Evolutionary conservation across 2,888 invertebrate genomes (phyloP), one percentile per base, ranked within the genome.

Genomic region (Luperina nickerlii): DNA sequence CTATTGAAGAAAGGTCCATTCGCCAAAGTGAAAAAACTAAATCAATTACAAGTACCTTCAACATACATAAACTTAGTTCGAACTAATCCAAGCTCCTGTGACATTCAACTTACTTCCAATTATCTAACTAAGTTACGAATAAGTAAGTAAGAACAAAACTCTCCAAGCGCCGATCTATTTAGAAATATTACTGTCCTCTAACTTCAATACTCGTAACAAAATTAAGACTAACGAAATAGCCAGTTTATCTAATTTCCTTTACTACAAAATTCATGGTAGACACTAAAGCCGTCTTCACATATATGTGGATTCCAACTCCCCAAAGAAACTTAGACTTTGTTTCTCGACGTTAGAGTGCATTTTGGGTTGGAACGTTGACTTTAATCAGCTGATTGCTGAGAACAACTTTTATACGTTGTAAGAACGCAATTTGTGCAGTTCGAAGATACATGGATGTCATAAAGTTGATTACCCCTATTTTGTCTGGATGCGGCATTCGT

Each of bases 401-500:
- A 90, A 90, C 90, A 94, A 94, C 92, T 94, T 95, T 95, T 94
- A 94, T 95, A 92, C 90, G 91, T 91, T 92, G 92, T 94, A 93
- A 92, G 93, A 94, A 93, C 91, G 92, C 92, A 92, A 94, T 94
- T 94, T 93, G 90, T 92, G 92, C 91, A 91, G 84, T 90, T 90
- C 89, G 89, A 89, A 89, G 88, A 89, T 85, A 89, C 89, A 89
- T 86, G 84, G 84, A 89, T 88, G 89, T 89, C 86, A 85, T 88
- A 89, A 90, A 86, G 76, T 90, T 89, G 89, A 89, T 89, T 90
- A 85, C 86, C 20, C 75, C 78, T 82, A 79, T 84, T 83, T 86
- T 81, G 74, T 62, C 66, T 86, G 81, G 89, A 89, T 84, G 81
- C 70, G 90, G 89, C 72, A 87, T 83, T 88, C 70, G 77, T 81